Conservation (phyloP, 2,113 vertebrate species). For the Phoxinus phoxinus region DNA sequence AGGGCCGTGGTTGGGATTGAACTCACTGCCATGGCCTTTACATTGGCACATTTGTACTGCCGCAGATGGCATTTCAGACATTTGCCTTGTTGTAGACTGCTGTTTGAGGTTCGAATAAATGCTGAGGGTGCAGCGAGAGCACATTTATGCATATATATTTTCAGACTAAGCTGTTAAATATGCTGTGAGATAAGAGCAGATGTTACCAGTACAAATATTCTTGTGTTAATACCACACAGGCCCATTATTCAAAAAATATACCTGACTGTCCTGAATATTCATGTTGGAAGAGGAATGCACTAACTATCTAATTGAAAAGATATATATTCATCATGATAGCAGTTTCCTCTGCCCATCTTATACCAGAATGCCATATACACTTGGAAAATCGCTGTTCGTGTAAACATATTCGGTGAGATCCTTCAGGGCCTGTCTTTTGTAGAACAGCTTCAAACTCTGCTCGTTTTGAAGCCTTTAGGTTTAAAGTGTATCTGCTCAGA, state of each 20-base stretch:
- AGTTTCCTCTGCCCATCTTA: not conserved
- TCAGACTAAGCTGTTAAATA: slow-evolving; percentile 24
- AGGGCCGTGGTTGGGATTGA: not conserved
- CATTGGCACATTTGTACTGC: slow-evolving; percentile 32
- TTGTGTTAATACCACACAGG: slow-evolving; percentile 7
- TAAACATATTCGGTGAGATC: slow-evolving; percentile 28
- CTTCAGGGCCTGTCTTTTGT: slow-evolving; percentile 33
- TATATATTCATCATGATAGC: not conserved
- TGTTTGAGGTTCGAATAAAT: slow-evolving; percentile 16
- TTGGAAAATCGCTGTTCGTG: slow-evolving; percentile 21
- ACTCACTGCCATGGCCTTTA: slow-evolving; percentile 34
- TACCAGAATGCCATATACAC: not conserved
- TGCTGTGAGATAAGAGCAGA: slow-evolving; percentile 8
- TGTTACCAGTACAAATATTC: not conserved
- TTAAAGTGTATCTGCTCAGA: slow-evolving; percentile 24
- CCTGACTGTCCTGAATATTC: not conserved
- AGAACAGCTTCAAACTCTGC: slow-evolving; percentile 28
- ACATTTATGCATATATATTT: slow-evolving; percentile 22
- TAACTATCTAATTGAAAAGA: not conserved
- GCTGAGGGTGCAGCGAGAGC: slow-evolving; percentile 20
- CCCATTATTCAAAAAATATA: not conserved
- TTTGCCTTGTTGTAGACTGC: slow-evolving; percentile 33
- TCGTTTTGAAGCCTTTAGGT: slow-evolving; percentile 35
- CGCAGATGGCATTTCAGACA: slow-evolving; percentile 40
- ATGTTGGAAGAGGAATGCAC: not conserved